Percentiles rank a stretch among this genome's conserved stretches.
Conservation (phyloP, 2,797 vertebrate species). For the Urosaurus nigricauda region DNA sequence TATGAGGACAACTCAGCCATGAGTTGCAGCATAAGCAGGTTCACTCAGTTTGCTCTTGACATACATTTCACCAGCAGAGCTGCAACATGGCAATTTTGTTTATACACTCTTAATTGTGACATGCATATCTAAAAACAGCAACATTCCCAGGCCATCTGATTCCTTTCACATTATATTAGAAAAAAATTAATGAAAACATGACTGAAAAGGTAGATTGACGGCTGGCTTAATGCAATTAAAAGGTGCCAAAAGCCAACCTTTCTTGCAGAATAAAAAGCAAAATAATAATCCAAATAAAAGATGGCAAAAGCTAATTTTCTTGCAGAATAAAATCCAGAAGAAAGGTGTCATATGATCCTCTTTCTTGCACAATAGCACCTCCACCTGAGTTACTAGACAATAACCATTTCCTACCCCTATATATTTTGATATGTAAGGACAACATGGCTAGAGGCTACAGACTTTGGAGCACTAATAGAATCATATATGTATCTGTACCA, state of each 20-base stretch:
- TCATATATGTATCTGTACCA: background rate
- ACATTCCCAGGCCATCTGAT: background rate
- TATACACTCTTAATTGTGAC: background rate
- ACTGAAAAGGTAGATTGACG: background rate
- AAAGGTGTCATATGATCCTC: background rate
- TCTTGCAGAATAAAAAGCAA: background rate
- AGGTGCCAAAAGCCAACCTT: no score
- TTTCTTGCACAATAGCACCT: background rate
- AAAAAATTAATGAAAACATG: background rate
- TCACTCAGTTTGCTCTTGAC: slow-evolving; percentile 50
- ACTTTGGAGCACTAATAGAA: background rate
- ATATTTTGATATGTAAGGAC: no score
- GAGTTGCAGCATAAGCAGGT: slow-evolving; percentile 31
- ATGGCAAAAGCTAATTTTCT: background rate
- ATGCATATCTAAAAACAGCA: background rate
- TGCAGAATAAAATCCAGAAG: background rate
- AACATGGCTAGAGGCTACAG: background rate
- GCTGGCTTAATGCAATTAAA: background rate
- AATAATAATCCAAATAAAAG: no score
- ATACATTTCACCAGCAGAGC: slow-evolving; percentile 29
- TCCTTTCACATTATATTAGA: background rate
- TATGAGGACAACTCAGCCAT: slow-evolving; percentile 46
- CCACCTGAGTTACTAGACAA: background rate
- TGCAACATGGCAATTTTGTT: background rate
- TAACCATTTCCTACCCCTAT: background rate